phyloP scores from a whole-genome alignment of 2,888 invertebrate genomes.

The Melanchra persicariae region DNA sequence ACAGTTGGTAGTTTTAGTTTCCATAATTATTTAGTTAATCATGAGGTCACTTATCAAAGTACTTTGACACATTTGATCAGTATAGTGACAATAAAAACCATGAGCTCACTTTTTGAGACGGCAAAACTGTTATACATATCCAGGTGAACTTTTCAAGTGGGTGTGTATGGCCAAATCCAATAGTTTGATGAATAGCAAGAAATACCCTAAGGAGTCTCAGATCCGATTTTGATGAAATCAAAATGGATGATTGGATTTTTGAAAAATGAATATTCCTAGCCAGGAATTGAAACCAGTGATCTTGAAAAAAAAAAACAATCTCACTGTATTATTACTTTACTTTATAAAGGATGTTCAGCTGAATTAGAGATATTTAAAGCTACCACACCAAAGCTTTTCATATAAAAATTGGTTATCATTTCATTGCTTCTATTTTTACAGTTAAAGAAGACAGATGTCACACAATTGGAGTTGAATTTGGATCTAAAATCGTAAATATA shows the following conservation, averaged over 20 bases:
- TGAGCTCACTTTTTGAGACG: background rate
- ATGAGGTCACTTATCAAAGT: background rate
- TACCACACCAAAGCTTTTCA: background rate
- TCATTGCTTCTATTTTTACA: constrained; percentile 75
- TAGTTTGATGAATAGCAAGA: no score
- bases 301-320: no score
- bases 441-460: constrained; percentile 96
- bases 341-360: background rate
- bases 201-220: no score
- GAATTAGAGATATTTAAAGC: background rate
- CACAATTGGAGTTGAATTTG: constrained; percentile 96
- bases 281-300: no score
- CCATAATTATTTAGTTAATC: background rate
- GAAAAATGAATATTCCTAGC: no score
- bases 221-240: no score
- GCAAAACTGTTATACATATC: no score
- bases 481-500: constrained; percentile 95
- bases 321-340: no score
- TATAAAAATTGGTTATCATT: background rate
- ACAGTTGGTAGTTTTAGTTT: constrained; percentile 14
- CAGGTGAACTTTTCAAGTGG: no score
- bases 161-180: no score
- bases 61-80: background rate
- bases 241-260: no score
- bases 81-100: background rate